phyloP scores from a whole-genome alignment of 1,140 invertebrate species.

The Ceratina australensis region DNA sequence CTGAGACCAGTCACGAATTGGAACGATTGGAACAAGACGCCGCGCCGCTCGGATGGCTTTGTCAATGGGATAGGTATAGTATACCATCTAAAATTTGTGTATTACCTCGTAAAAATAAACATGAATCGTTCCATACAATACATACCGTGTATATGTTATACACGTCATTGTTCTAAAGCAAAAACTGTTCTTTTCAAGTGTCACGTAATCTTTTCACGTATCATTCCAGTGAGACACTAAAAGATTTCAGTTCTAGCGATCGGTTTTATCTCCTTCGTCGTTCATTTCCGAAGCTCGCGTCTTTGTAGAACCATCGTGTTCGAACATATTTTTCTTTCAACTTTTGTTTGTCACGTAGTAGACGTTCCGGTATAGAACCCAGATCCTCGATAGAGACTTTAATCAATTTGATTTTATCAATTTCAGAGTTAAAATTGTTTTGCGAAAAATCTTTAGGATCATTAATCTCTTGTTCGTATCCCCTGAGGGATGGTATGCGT shows the following conservation, averaged over 20 bases:
- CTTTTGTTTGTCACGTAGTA: neutral
- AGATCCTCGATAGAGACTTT: neutral
- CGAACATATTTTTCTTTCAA: neutral
- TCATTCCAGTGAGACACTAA: neutral
- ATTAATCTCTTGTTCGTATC: conserved; percentile 2
- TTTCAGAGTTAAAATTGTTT: conserved; percentile 29
- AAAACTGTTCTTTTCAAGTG: conserved; percentile 1
- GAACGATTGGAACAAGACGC: conserved; percentile 82
- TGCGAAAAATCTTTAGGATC: conserved; percentile 20
- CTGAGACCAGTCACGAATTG: conserved; percentile 81
- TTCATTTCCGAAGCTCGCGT: neutral
- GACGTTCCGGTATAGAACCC: no score
- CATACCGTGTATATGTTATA: conserved; percentile 38
- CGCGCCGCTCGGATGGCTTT: conserved; percentile 85
- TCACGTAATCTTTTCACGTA: conserved; percentile 29
- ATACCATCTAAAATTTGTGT: conserved; percentile 59
- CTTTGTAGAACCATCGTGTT: neutral
- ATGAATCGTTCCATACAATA: conserved; percentile 44
- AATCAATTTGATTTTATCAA: conserved; percentile 44
- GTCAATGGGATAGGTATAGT: conserved; percentile 88
- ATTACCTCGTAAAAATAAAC: conserved; percentile 49
- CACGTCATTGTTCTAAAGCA: conserved; percentile 38
- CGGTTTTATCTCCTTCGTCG: neutral
- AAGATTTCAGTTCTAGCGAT: neutral
- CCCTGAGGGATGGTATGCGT: neutral